Conservation (phyloP, 1,140 invertebrate species). For the Panulirus ornatus region DNA sequence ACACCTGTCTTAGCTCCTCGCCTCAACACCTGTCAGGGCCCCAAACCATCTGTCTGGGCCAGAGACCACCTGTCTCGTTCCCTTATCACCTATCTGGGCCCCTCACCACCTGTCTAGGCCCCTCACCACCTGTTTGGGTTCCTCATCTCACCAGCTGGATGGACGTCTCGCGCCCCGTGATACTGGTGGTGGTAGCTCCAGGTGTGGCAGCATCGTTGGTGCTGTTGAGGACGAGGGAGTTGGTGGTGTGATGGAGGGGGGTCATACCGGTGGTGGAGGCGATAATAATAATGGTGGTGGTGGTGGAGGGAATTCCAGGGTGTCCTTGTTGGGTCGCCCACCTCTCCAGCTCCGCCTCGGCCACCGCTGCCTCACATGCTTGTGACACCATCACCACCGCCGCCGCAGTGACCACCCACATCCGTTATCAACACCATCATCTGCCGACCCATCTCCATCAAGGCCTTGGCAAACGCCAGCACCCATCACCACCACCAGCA, state of each 20-base stretch:
- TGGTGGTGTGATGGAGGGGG: background rate
- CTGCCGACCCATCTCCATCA: background rate
- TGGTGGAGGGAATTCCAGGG: background rate
- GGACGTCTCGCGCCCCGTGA: no score
- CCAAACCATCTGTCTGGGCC: background rate
- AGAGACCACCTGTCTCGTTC: background rate
- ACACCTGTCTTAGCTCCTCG: no score
- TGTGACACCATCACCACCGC: background rate
- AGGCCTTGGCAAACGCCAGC: background rate
- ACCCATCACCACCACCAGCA: conserved; percentile 1
- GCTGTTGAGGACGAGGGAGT: no score
- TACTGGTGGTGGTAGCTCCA: no score
- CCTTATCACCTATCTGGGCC: background rate
- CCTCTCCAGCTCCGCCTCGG: conserved; percentile 19
- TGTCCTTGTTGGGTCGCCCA: conserved; percentile 58
- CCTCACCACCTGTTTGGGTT: background rate
- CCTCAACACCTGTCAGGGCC: background rate
- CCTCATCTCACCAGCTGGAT: background rate
- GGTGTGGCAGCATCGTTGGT: no score
- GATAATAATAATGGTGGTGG: background rate
- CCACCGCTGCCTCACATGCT: background rate
- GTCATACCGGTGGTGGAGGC: background rate
- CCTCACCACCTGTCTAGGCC: background rate
- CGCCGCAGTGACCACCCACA: background rate
- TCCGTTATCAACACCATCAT: background rate